A percentile compares a stretch with the other conserved stretches of the same genome.
phyloP scores from a whole-genome alignment of 2,888 invertebrate species.

The Thecophora atra region DNA sequence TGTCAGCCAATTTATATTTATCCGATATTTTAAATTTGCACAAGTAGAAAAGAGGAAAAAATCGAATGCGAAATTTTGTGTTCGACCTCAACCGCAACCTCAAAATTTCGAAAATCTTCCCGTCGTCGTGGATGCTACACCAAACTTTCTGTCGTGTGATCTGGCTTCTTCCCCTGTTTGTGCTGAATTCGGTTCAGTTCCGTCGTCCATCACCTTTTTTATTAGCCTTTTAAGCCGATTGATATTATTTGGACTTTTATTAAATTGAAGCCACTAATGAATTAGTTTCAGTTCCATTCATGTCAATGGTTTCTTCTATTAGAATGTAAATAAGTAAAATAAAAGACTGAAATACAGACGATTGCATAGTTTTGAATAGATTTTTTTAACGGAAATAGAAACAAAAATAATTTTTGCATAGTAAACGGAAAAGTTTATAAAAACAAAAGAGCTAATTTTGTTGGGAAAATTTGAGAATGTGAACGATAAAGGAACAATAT shows the following conservation, averaged over 20 bases:
- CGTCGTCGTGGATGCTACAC: neutral
- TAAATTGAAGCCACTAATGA: neutral
- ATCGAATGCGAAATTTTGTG: neutral
- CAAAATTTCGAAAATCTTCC: conserved; percentile 7
- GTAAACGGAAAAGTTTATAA: too few relatives aligned
- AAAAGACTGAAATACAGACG: too few relatives aligned
- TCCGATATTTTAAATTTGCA: neutral
- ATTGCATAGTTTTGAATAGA: too few relatives aligned
- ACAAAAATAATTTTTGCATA: too few relatives aligned
- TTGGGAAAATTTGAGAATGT: too few relatives aligned
- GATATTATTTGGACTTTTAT: neutral
- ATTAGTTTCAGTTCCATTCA: too few relatives aligned
- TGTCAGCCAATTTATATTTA: neutral
- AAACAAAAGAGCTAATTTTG: too few relatives aligned
- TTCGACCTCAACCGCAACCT: conserved; percentile 12
- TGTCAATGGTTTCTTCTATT: too few relatives aligned
- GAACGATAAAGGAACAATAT: too few relatives aligned
- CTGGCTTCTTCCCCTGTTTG: neutral
- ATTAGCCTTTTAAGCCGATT: neutral
- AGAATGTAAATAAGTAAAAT: too few relatives aligned
- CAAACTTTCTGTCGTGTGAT: neutral
- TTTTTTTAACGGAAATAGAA: too few relatives aligned
- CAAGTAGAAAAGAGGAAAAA: neutral
- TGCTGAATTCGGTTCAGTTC: neutral
- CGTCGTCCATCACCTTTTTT: too few relatives aligned